Evolutionary conservation across 2,888 invertebrate genomes (phyloP), one percentile per base, ranked within the genome.

Genomic region (Drosophila rubida): DNA sequence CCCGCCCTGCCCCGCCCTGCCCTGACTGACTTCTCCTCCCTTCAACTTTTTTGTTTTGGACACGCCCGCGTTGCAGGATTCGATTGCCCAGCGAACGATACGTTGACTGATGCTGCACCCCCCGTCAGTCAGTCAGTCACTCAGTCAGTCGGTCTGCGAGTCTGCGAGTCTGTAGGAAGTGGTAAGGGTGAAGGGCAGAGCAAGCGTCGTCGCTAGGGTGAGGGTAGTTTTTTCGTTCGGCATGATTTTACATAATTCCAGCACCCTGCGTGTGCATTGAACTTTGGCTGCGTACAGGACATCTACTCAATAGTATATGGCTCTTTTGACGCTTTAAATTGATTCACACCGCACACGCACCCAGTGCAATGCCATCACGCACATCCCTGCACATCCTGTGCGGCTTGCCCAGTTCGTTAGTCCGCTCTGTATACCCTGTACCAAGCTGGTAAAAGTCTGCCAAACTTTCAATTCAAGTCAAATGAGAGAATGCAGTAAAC

Each of bases 211-310:
- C 30, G 39, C 48, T 41, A 25, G 62, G 53, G 74, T 57, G 54
- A 72, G 80, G 81, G 86, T 81, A 75, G 80, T 75, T 81, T 79
- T 59, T 50, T 50, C 37, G 46, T 45, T 46, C 69, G 71, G 70
- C 72, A 85, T 85, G 89, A 88, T 85, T 85, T 85, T 81, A 76
- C 89, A 85, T 75, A 85, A 85, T 84, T 85, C 60, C 75, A 72
- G 59, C 76, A 65, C 80, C 80, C 76, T 72, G 50, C 59, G 41
- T 55, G 48, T 59, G 68, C 58, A 61, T 69, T 68, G 86, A 80
- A 74, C 72, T 81, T 81, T 78, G 30, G 59, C 42, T 46, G 32
- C 41, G 55, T 16, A 22, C 67, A 72, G 85, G 79, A 88, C 87
- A 88, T 84, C 79, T 61, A 58, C 69, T 79, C 70, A 87, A 85